Percentiles rank a stretch among this genome's conserved stretches.
phyloP scores from a whole-genome alignment of 2,888 invertebrate genomes.

The Aquatica leii region DNA sequence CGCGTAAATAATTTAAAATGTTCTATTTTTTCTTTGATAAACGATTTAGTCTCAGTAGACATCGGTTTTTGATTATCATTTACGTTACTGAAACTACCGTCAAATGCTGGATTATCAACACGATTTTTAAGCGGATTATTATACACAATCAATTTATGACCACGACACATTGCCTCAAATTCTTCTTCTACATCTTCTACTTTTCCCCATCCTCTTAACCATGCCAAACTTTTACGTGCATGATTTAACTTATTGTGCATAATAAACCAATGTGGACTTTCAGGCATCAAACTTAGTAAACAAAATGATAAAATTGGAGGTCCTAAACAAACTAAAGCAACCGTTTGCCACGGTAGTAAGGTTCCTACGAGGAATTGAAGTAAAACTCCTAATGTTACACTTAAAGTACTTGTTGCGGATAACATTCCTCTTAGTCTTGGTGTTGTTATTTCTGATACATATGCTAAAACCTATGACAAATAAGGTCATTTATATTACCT shows the following conservation, averaged over 20 bases:
- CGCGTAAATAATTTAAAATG: slow-evolving; percentile 61
- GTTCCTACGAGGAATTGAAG: slow-evolving; percentile 79
- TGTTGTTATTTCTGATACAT: slow-evolving; percentile 84
- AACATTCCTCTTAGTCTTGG: slow-evolving; percentile 79
- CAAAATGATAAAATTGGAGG: slow-evolving; percentile 73
- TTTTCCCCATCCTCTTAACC: slow-evolving; percentile 81
- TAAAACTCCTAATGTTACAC: slow-evolving; percentile 79
- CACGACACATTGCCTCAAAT: slow-evolving; percentile 61
- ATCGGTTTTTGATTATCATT: neutral
- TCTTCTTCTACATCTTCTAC: slow-evolving; percentile 69
- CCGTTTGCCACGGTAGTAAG: slow-evolving; percentile 75
- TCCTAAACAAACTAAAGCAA: slow-evolving; percentile 72
- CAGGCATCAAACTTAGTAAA: slow-evolving; percentile 76
- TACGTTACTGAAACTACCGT: neutral
- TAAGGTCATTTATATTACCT: neutral
- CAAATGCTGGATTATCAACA: neutral
- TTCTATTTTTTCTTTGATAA: slow-evolving; percentile 4
- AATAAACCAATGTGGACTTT: slow-evolving; percentile 83
- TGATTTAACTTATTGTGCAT: slow-evolving; percentile 71
- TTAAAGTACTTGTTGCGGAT: slow-evolving; percentile 77
- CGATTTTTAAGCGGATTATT: neutral
- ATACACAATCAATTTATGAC: neutral
- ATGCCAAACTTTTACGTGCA: slow-evolving; percentile 74
- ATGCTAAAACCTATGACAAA: slow-evolving; percentile 73
- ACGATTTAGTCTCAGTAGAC: slow-evolving; percentile 26